Percentiles rank a stretch among this genome's conserved stretches.
Conservation (phyloP, 2,797 vertebrate species). For the Ctenopoma multispine region DNA sequence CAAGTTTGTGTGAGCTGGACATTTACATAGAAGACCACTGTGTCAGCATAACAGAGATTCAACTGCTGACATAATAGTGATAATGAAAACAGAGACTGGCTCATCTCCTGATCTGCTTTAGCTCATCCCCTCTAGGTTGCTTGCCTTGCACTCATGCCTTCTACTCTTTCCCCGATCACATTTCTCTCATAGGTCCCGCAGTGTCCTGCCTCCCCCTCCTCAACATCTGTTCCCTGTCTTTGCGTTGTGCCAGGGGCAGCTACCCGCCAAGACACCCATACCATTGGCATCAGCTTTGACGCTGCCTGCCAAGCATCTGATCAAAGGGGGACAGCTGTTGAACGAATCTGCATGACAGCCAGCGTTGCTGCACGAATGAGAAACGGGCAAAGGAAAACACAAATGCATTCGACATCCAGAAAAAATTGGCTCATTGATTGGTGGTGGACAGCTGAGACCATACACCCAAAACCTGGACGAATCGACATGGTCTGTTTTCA, state of each 20-base stretch:
- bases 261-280: constrained; percentile 54
- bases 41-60: constrained; percentile 64
- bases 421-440: constrained; percentile 24
- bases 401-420: constrained; percentile 32
- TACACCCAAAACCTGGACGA: constrained; percentile 24
- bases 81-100: constrained; percentile 40
- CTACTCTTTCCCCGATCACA: constrained; percentile 10
- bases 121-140: constrained; percentile 35
- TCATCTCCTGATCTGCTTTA: constrained; percentile 27
- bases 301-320: constrained; percentile 70
- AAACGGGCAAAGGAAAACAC: constrained; percentile 35
- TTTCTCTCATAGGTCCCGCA: constrained; percentile 35
- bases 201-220: constrained; percentile 28
- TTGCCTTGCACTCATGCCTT: constrained; percentile 14
- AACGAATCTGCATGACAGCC: constrained; percentile 49
- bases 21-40: constrained; percentile 52
- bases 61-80: constrained; percentile 51
- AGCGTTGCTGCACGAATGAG: constrained; percentile 57
- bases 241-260: constrained; percentile 55
- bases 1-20: constrained; percentile 35
- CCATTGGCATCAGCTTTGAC: constrained; percentile 35
- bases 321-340: constrained; percentile 78
- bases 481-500: constrained; percentile 19
- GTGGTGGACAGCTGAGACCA: constrained; percentile 42
- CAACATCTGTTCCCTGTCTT: constrained; percentile 74